phyloP scores from a whole-genome alignment of 2,888 invertebrate genomes.

The Synanthedon tipuliformis region DNA sequence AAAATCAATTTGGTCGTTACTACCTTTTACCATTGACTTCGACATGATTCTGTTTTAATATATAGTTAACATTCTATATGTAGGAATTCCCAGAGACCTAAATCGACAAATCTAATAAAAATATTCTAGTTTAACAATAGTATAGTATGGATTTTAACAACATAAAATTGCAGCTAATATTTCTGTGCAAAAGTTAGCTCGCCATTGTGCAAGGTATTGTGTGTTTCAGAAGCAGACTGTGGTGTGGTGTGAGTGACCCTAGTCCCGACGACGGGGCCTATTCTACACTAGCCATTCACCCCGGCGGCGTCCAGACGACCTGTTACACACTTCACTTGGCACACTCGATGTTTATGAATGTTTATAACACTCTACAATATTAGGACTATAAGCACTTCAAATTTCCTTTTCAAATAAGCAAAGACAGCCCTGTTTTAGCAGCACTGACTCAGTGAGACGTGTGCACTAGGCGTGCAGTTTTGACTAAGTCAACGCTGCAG shows the following conservation, averaged over 20 bases:
- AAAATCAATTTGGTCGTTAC: too few relatives aligned
- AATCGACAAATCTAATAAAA: too few relatives aligned
- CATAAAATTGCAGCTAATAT: not conserved
- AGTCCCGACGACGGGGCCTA: slow-evolving; percentile 17
- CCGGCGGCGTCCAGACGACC: slow-evolving; percentile 52
- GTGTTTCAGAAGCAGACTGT: not conserved
- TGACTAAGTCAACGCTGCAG: too few relatives aligned
- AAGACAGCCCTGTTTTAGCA: too few relatives aligned
- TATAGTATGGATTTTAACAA: not conserved
- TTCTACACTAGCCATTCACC: slow-evolving; percentile 51
- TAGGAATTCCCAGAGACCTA: too few relatives aligned
- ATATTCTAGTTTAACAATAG: too few relatives aligned
- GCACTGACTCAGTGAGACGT: too few relatives aligned
- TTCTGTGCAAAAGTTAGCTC: not conserved
- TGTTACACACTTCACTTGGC: slow-evolving; percentile 52
- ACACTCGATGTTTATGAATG: slow-evolving; percentile 22
- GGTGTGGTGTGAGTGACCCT: slow-evolving; percentile 1
- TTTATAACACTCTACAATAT: slow-evolving; percentile 11
- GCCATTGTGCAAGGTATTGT: not conserved
- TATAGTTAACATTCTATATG: too few relatives aligned
- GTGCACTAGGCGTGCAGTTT: too few relatives aligned
- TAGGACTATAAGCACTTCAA: not conserved
- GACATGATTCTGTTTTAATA: too few relatives aligned
- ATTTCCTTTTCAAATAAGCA: not conserved
- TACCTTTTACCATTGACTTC: too few relatives aligned